Evolutionary conservation across 2,113 vertebrate genomes (phyloP).

Genomic region (Mormyrus iriodes): DNA sequence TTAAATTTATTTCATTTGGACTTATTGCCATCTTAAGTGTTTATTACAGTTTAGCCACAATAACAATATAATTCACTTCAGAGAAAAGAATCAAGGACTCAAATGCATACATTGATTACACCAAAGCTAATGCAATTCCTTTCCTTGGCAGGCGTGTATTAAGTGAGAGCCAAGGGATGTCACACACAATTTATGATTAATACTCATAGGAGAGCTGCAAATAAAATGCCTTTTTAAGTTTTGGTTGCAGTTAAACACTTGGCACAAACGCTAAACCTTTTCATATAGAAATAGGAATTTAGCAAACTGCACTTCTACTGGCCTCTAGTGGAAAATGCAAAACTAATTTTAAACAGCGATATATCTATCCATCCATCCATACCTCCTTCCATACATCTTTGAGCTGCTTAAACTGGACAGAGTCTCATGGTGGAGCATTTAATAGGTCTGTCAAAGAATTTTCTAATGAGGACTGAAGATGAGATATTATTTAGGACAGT

Average conservation of each 20-base stretch:
- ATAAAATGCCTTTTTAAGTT: neutral
- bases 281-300: neutral
- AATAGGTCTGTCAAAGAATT: neutral
- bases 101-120: neutral
- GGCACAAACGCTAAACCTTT: no score
- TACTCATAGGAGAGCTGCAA: neutral
- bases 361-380: neutral
- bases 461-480: neutral
- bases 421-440: neutral
- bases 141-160: neutral
- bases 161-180: neutral
- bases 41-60: neutral
- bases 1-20: neutral
- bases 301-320: neutral
- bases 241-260: neutral
- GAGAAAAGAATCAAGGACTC: neutral
- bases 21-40: neutral
- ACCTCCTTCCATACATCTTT: neutral
- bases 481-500: neutral
- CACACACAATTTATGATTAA: neutral
- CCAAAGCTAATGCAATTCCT: neutral
- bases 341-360: neutral
- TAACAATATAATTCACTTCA: neutral
- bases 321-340: neutral
- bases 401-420: neutral